Base-by-base conservation (phyloP, 1,140 invertebrate species). In the Drosophila arawakana region DNA sequence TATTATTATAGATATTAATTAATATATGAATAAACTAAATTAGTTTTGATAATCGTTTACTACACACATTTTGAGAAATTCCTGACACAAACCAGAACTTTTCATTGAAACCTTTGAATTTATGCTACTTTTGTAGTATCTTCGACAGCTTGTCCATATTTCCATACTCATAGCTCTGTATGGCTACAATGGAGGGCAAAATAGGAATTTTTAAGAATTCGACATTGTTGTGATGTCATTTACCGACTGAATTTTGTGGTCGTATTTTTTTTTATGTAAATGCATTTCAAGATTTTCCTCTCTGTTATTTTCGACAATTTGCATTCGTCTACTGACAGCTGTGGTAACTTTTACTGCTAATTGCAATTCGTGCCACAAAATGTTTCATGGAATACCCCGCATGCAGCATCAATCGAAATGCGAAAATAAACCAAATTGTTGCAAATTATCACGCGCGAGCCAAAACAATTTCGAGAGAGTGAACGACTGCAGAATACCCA, bases 211-310 rank as follows among this genome's bases (percentile, higher is more conserved):
- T 11, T 13, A 1, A 11, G 41, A 7, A 43, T 43, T 43, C 41
- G n/a, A 43, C 41, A 43, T 13, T 7, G 41, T 43, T 47, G 44
- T 13, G 13, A 21, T 18, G 44, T 6, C 15, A 47, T 21, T 47
- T 41, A 13, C 44, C 44, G 18, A 37, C 44, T 62, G 49, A 9
- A 11, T 30, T 47, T 66, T 55, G 52, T 57, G 41, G 5, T 57
- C 30, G 63, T 57, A 67, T 57, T 67, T 67, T 57, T 66, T 67
- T 57, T 57, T 67, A 67, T 67, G 63, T 47, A 67, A 61, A 69
- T 69, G 57, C 66, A 50, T 60, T 60, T 47, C 21, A 52, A 60
- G 37, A 55, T 43, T 65, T 65, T 62, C 54, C 15, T 57, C 63
- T 67, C 52, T 67, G 50, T 47, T 67, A 55, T 67, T 57, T 67